Evolutionary conservation across 2,797 vertebrate genomes (phyloP).

Genomic region (Discoglossus pictus): DNA sequence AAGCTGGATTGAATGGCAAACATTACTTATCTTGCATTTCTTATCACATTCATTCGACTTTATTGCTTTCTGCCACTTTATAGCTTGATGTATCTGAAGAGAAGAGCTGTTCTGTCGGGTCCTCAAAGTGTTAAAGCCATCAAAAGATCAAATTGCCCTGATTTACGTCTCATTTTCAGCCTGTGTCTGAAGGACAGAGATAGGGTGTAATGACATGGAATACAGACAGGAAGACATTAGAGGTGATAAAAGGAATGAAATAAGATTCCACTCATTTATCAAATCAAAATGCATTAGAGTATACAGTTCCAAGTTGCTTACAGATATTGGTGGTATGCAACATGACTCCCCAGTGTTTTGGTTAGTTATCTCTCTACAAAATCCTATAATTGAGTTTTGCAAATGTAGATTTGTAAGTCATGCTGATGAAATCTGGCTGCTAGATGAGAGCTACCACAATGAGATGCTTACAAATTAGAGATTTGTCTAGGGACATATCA

Average conservation of each 20-base stretch:
- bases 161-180: conserved; percentile 23
- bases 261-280: conserved; percentile 38
- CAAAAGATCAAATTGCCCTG: conserved; percentile 42
- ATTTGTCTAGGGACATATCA: conserved; percentile 34
- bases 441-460: conserved; percentile 27
- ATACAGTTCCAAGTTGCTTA: conserved; percentile 13
- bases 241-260: conserved; percentile 47
- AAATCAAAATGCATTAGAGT: conserved; percentile 43
- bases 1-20: conserved; percentile 1
- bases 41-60: neutral
- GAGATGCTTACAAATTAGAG: conserved; percentile 45
- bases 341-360: conserved; percentile 36
- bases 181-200: conserved; percentile 40
- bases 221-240: conserved; percentile 40
- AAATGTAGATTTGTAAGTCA: conserved; percentile 46
- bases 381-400: conserved; percentile 46
- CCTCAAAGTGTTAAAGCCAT: conserved; percentile 29
- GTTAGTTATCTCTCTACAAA: conserved; percentile 35
- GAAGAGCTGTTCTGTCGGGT: neutral
- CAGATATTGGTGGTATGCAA: conserved; percentile 36
- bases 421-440: conserved; percentile 38
- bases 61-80: conserved; percentile 2
- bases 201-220: conserved; percentile 32
- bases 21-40: neutral
- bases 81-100: neutral